Percentiles rank a stretch among this genome's conserved stretches.
Evolutionary conservation across 37 sponge, comb jelly and placozoan genomes (phyloP).

Genomic region (Amphimedon queenslandica): DNA sequence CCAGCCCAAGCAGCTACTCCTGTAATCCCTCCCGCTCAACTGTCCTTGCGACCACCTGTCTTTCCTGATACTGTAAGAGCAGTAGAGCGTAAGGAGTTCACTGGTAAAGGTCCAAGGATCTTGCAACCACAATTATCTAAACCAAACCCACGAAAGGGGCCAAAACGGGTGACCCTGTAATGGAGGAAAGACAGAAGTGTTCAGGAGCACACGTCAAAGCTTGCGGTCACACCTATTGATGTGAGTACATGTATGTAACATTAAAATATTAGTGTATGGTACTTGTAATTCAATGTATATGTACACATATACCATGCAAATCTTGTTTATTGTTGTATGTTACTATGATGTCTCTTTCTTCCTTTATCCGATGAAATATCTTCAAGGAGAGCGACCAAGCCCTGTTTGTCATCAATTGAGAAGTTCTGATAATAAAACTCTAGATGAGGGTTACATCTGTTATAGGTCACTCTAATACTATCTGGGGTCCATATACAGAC

Average conservation of each 20-base stretch:
- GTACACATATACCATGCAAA: too few species aligned
- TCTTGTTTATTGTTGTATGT: too few species aligned
- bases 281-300: too few species aligned
- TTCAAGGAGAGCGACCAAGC: conserved; percentile 8
- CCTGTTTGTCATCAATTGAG: conserved; percentile 7
- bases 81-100: background rate
- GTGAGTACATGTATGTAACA: background rate
- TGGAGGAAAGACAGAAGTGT: conserved; percentile 3
- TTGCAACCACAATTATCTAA: too few species aligned
- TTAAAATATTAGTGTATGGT: too few species aligned
- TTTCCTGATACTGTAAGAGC: background rate
- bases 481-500: conserved; percentile 18
- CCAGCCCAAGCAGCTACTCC: conserved; percentile 5
- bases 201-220: background rate
- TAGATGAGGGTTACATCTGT: conserved; percentile 13
- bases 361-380: too few species aligned
- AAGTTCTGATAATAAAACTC: conserved; percentile 17
- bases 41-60: background rate
- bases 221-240: conserved; percentile 1
- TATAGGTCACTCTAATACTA: conserved; percentile 7
- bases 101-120: too few species aligned
- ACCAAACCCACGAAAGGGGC: background rate
- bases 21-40: background rate
- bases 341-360: too few species aligned
- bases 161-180: background rate